Conservation (phyloP, 2,113 vertebrate genomes). For the Takifugu bimaculatus region DNA sequence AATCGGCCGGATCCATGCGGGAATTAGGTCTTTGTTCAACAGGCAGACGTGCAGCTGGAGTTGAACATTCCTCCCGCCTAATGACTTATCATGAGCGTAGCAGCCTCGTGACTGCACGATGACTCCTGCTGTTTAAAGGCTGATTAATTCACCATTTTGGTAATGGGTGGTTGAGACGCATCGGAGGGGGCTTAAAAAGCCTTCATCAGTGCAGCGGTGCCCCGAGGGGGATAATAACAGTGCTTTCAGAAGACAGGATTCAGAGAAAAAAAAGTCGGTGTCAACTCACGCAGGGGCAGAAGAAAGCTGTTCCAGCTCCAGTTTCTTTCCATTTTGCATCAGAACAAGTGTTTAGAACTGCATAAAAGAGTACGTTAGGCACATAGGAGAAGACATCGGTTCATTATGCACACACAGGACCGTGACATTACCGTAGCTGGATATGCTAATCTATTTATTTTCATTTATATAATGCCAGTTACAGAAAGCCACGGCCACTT, state of each 20-base stretch:
- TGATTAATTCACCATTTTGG: slow-evolving; percentile 70
- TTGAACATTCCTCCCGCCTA: slow-evolving; percentile 35
- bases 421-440: too few relatives aligned
- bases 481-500: too few relatives aligned
- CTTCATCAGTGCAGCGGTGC: slow-evolving; percentile 57
- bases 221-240: slow-evolving; percentile 57
- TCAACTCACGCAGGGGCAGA: slow-evolving; percentile 31
- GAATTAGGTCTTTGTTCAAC: slow-evolving; percentile 4
- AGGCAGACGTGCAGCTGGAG: slow-evolving; percentile 37
- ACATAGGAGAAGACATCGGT: too few relatives aligned
- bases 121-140: slow-evolving; percentile 61
- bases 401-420: too few relatives aligned
- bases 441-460: too few relatives aligned
- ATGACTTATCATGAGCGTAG: slow-evolving; percentile 36
- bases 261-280: slow-evolving; percentile 38
- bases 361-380: too few relatives aligned
- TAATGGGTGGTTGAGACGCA: slow-evolving; percentile 61
- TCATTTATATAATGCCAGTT: too few relatives aligned
- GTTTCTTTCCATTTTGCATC: too few relatives aligned
- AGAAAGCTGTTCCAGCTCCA: slow-evolving; percentile 16
- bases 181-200: slow-evolving; percentile 49
- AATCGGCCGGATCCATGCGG: slow-evolving; percentile 29
- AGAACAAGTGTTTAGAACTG: too few relatives aligned
- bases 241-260: slow-evolving; percentile 56
- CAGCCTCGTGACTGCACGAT: slow-evolving; percentile 41